Percentiles rank a stretch among this genome's conserved stretches.
These are phyloP conservation scores for Enoplosus armatus DNA, from an alignment of 2,797 vertebrate species.

Conservation along the genomic window DNA sequence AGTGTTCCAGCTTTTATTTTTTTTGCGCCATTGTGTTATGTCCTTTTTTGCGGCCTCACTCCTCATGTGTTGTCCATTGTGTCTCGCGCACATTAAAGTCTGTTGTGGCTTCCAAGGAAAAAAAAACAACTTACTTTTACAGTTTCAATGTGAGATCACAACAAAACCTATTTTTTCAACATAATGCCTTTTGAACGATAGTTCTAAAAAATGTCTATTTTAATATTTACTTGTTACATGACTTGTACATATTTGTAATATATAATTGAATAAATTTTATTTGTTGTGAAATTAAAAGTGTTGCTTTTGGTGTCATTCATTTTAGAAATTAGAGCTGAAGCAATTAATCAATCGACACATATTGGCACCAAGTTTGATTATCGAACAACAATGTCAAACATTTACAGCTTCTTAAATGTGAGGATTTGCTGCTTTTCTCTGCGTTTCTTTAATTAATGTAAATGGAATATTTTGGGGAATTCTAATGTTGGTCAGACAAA, in stretches of 20 bases:
- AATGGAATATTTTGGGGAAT: background rate
- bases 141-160: constrained; percentile 91
- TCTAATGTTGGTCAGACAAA: background rate
- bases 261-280: constrained; percentile 99
- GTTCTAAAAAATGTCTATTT: constrained; percentile 99
- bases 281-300: constrained; percentile 91
- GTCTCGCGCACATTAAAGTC: constrained; percentile 87
- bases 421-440: background rate
- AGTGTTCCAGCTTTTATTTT: constrained; percentile 80
- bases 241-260: constrained; percentile 99
- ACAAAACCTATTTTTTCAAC: constrained; percentile 94
- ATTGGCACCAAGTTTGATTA: background rate
- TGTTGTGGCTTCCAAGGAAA: constrained; percentile 87
- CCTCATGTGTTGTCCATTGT: constrained; percentile 87
- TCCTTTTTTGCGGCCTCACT: constrained; percentile 79
- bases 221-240: constrained; percentile 99
- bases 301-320: constrained; percentile 6
- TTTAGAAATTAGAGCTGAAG: background rate
- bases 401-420: background rate
- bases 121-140: constrained; percentile 83
- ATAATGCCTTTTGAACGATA: constrained; percentile 98
- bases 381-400: background rate
- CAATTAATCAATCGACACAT: background rate
- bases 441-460: background rate
- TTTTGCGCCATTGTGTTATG: constrained; percentile 83